phyloP scores from a whole-genome alignment of 2,113 vertebrate species.

The Syngnathus typhle region DNA sequence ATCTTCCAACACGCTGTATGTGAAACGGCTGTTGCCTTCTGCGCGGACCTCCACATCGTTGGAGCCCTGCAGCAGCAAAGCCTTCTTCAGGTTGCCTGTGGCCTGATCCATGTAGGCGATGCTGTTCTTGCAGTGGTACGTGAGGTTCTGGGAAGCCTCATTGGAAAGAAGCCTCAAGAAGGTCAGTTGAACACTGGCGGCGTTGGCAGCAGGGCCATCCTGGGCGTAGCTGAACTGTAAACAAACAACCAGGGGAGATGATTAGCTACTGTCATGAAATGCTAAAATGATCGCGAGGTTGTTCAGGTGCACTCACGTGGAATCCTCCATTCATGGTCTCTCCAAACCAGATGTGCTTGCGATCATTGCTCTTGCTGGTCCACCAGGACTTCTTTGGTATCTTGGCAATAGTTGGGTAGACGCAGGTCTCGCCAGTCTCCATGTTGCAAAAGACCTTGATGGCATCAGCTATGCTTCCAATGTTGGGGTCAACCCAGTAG shows the following conservation, averaged over 20 bases:
- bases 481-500: conserved; percentile 97
- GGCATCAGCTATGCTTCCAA: conserved; percentile 88
- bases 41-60: conserved; percentile 95
- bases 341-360: conserved; percentile 92
- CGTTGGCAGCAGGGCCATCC: conserved; percentile 76
- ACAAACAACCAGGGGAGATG: not conserved
- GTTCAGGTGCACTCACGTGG: conserved; percentile 75
- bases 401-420: conserved; percentile 80
- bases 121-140: conserved; percentile 99
- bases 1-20: conserved; percentile 87
- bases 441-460: conserved; percentile 98
- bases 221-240: conserved; percentile 89
- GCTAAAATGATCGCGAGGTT: not conserved
- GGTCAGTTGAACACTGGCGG: conserved; percentile 87
- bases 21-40: conserved; percentile 96
- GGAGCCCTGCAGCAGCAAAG: conserved; percentile 89
- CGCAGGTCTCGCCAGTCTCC: conserved; percentile 92
- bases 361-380: conserved; percentile 86
- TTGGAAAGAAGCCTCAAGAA: conserved; percentile 94
- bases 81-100: conserved; percentile 89
- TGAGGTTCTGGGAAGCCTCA: conserved; percentile 90
- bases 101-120: conserved; percentile 91
- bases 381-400: conserved; percentile 97
- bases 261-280: not conserved
- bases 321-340: conserved; percentile 93